These are phyloP conservation scores for Bombus polaris DNA, from an alignment of 1,140 invertebrate genomes.

Conservation along the genomic window DNA sequence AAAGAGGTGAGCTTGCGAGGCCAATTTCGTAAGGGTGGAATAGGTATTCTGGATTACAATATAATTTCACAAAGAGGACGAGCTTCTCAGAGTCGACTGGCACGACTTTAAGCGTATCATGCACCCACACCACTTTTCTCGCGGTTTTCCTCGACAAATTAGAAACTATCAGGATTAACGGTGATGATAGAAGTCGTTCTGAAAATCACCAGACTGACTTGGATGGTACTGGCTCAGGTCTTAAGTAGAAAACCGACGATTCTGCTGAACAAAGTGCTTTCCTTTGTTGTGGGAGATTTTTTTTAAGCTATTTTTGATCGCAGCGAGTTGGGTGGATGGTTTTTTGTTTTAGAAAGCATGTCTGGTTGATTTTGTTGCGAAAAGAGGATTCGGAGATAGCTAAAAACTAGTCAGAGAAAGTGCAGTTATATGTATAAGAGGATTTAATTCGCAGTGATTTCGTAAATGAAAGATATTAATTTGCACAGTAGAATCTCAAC, in stretches of 20 bases:
- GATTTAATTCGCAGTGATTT: too few species aligned
- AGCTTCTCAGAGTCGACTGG: slow-evolving; percentile 26
- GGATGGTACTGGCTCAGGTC: background rate
- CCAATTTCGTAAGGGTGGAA: background rate
- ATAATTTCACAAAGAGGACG: slow-evolving; percentile 32
- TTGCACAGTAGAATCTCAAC: too few species aligned
- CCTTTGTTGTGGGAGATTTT: background rate
- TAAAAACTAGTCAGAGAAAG: too few species aligned
- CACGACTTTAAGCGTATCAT: slow-evolving; percentile 19
- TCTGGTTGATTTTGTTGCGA: too few species aligned
- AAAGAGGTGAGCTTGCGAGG: background rate
- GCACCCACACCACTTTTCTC: slow-evolving; percentile 14
- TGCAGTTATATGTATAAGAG: too few species aligned
- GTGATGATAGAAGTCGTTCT: background rate
- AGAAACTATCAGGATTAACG: slow-evolving; percentile 20
- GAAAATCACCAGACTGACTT: background rate
- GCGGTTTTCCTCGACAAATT: slow-evolving; percentile 28
- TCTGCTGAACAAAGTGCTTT: background rate
- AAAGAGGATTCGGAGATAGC: too few species aligned
- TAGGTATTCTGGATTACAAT: slow-evolving; percentile 29
- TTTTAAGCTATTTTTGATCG: background rate
- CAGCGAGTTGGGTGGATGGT: too few species aligned
- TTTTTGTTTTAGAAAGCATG: too few species aligned
- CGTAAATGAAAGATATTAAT: too few species aligned
- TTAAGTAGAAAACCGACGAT: background rate